phyloP scores from a whole-genome alignment of 53 echinoderm and acorn worm species.

The Patiria pectinifera region DNA sequence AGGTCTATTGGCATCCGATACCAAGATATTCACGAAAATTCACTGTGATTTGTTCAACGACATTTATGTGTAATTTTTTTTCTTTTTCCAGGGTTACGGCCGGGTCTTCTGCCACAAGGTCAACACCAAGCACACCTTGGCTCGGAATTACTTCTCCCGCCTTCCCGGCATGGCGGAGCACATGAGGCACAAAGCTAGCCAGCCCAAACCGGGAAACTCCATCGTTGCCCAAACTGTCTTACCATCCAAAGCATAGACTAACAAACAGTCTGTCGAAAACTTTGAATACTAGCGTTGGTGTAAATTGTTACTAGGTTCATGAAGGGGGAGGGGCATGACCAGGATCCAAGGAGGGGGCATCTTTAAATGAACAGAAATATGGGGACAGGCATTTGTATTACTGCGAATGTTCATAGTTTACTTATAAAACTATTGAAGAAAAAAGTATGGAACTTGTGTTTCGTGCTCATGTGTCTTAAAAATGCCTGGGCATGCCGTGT shows the following conservation, averaged over 20 bases:
- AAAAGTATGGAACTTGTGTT: no score
- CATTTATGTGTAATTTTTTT: no score
- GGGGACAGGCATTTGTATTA: no score
- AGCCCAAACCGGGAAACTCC: constrained; percentile 44
- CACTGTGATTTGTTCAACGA: neutral
- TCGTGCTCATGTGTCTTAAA: no score
- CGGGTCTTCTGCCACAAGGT: constrained; percentile 99
- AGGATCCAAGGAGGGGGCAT: no score
- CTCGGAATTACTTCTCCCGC: constrained; percentile 92
- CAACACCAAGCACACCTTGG: constrained; percentile 93
- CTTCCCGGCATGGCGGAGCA: constrained; percentile 96
- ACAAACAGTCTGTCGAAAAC: neutral
- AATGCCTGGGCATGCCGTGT: no score
- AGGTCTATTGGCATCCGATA: neutral
- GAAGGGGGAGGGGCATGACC: neutral
- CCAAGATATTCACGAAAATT: neutral
- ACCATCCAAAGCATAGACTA: constrained; percentile 22
- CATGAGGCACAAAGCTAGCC: constrained; percentile 66
- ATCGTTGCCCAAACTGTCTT: constrained; percentile 46
- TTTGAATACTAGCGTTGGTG: neutral
- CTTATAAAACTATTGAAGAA: no score
- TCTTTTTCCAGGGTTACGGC: constrained; percentile 81
- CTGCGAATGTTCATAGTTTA: no score
- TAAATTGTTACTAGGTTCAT: neutral
- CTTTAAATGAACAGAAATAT: no score